Evolutionary conservation across 2,888 invertebrate species (phyloP), one percentile per base, ranked within the genome.

Genomic region (Amphipoea oculea): DNA sequence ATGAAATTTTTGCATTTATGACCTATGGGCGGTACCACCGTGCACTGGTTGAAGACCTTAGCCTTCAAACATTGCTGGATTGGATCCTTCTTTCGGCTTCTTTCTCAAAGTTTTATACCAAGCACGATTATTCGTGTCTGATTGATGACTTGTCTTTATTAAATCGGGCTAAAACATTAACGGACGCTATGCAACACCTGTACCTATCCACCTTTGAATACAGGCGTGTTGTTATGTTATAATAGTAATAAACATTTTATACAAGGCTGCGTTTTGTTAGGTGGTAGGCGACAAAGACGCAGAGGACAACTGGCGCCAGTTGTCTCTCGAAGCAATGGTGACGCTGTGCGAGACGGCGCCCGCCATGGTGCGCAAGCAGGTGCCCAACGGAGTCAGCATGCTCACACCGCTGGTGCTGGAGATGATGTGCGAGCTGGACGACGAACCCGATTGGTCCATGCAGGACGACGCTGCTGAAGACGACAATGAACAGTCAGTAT

Each of bases 341-440:
- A 98, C 98, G 4, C 96, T 99, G 85, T 98, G 99, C 68, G 99
- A 99, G 97, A 99, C 99, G 54, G 99, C 99, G 11, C 99, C 99
- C 0, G 99, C 99, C 5, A 99, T 99, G 98, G 98, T 99, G 65
- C 98, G 99, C 79, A 99, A 99, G 95, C 98, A 98, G 86, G 99
- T 99, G 23, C 98, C 98, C 54, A 98, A 98, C 92, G 99, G 99
- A 88, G 97, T 99, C 85, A 97, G 98, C 67, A 97, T 98, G 78
- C 96, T 99, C 88, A 98, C 99, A 71, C 98, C 99, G 1, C 97
- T 99, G 82, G 98, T 99, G 87, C 97, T 99, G 84, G 98, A 98
- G 96, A 98, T 99, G 98, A 99, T 99, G 99, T 98, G 99, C 73
- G 99, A 99, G 91, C 96, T 99, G 78, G 99, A 99, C 65, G 99